Evolutionary conservation across 2,797 vertebrate genomes (phyloP).

Genomic region (Muscicapa comitata): DNA sequence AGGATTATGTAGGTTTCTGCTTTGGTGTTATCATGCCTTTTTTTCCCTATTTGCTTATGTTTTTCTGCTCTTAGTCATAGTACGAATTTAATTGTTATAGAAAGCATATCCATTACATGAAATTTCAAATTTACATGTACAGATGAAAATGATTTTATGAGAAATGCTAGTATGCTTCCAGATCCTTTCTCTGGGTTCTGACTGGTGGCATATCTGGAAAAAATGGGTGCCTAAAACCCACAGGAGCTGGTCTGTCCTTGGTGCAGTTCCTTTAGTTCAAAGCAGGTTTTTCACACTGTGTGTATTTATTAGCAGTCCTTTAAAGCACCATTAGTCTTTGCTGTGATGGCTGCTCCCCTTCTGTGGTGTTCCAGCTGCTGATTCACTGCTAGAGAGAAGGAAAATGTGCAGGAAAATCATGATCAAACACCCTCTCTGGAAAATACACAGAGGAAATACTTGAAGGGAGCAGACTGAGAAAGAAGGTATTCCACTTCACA

Average conservation of each 20-base stretch:
- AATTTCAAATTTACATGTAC: not conserved
- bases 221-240: not conserved
- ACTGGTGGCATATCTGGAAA: not conserved
- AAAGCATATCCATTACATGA: not conserved
- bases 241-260: not conserved
- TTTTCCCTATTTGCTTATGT: not conserved
- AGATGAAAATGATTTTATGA: not conserved
- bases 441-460: not conserved
- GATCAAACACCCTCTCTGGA: not conserved
- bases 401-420: not conserved
- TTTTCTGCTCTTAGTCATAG: not conserved
- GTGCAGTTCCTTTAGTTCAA: not conserved
- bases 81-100: not conserved
- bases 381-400: constrained; percentile 1
- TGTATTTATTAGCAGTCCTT: not conserved
- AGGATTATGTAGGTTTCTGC: not conserved
- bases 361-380: not conserved
- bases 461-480: not conserved
- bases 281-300: not conserved
- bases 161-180: not conserved
- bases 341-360: not conserved
- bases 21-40: not conserved
- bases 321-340: not conserved
- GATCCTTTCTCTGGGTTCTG: not conserved
- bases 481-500: not conserved